phyloP scores from a whole-genome alignment of 2,113 vertebrate genomes.

The Lathamus discolor region DNA sequence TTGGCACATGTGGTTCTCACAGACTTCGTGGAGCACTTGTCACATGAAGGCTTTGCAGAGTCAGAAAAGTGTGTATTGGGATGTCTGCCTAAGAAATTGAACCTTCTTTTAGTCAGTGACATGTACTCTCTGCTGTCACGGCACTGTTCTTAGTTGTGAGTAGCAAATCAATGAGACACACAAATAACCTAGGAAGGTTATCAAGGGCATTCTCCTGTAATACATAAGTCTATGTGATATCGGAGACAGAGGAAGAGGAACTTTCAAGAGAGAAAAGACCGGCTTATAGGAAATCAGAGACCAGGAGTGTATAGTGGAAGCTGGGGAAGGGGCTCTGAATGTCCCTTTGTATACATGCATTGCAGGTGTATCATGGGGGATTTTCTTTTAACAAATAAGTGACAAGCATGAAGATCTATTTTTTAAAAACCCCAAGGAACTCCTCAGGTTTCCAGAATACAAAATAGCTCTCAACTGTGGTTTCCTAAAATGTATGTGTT shows the following conservation, averaged over 20 bases:
- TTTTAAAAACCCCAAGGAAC: not conserved
- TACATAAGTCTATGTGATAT: not conserved
- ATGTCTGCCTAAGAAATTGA: not conserved
- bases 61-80: not conserved
- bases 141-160: not conserved
- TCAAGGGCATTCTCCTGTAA: not conserved
- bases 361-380: not conserved
- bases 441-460: not conserved
- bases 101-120: not conserved
- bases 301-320: not conserved
- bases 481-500: not conserved
- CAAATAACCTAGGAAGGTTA: not conserved
- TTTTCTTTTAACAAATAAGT: not conserved
- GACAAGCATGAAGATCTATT: not conserved
- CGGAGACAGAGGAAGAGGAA: not conserved
- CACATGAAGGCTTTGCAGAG: not conserved
- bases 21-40: not conserved
- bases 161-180: fast-evolving
- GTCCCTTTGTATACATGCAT: not conserved
- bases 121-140: not conserved
- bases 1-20: fast-evolving
- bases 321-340: not conserved
- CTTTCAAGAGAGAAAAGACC: not conserved
- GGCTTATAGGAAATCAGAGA: not conserved
- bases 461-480: not conserved